A percentile compares a stretch with the other conserved stretches of the same genome.
These are phyloP conservation scores for rat (Rattus norvegicus) DNA, from an alignment of 2,113 vertebrate genomes.

Conservation along the genomic window GRCr8 NC_086027.1:95150001-95150500, in stretches of 20 bases:
- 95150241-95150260: background rate
- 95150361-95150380: accelerated
- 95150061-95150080: background rate
- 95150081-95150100: background rate
- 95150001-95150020: background rate
- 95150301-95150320: background rate
- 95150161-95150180: too few species aligned
- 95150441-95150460: background rate
- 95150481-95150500: background rate
- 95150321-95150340: background rate
- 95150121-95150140: background rate
- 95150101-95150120: background rate
- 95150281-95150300: background rate
- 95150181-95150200: background rate
- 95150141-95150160: background rate
- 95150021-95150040: background rate
- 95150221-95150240: background rate
- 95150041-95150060: background rate
- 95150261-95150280: background rate
- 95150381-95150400: background rate
- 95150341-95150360: background rate
- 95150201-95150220: background rate
- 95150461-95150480: background rate
- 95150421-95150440: background rate
- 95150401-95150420: background rate